phyloP scores from a whole-genome alignment of 2,797 vertebrate species.

The Prunella strophiata region DNA sequence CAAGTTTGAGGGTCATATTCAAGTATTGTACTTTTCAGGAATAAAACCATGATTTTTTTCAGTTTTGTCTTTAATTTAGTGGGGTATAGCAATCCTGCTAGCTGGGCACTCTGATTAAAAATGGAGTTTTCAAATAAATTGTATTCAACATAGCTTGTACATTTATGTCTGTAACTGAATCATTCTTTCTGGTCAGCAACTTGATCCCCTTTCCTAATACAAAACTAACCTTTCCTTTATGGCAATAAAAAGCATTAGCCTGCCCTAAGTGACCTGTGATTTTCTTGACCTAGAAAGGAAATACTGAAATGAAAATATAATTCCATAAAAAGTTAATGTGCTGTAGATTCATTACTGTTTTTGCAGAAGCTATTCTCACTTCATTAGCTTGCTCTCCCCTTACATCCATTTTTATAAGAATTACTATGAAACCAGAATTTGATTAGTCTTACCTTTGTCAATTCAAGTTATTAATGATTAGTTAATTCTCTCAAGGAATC shows the following conservation, averaged over 20 bases:
- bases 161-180: background rate
- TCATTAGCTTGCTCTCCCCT: conserved; percentile 54
- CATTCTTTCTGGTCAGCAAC: background rate
- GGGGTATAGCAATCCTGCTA: background rate
- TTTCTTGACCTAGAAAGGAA: conserved; percentile 38
- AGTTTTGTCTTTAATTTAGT: background rate
- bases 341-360: conserved; percentile 58
- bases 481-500: conserved; percentile 67
- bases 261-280: background rate
- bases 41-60: background rate
- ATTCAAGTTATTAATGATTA: conserved; percentile 72
- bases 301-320: conserved; percentile 6
- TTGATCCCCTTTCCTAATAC: background rate
- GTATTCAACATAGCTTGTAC: background rate
- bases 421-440: conserved; percentile 61
- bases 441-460: conserved; percentile 69
- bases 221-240: background rate
- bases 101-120: conserved; percentile 4
- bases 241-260: background rate
- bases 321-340: conserved; percentile 31
- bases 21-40: background rate
- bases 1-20: background rate
- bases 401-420: conserved; percentile 50
- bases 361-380: conserved; percentile 50
- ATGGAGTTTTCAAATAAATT: background rate